These are phyloP conservation scores for Characodon lateralis DNA, from an alignment of 2,797 vertebrate genomes.

Conservation along the genomic window DNA sequence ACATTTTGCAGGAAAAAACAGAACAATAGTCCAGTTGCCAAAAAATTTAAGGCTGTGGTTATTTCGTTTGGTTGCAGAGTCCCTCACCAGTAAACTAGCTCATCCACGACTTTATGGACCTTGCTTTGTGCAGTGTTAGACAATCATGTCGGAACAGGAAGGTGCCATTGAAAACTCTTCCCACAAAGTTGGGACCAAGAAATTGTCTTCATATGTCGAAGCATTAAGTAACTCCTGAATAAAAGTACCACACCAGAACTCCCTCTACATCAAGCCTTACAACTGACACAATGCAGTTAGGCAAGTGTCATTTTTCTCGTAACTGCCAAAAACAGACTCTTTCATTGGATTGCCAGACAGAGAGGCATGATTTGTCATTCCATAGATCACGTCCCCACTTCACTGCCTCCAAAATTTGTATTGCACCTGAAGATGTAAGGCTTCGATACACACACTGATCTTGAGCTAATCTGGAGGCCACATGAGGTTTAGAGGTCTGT, in stretches of 20 bases:
- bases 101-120: no score
- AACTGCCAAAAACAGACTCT: neutral
- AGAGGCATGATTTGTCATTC: neutral
- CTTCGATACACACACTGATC: neutral
- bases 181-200: no score
- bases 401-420: neutral
- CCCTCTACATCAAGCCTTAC: neutral
- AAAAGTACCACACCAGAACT: neutral
- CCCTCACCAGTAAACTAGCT: no score
- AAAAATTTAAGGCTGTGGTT: no score
- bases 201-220: neutral
- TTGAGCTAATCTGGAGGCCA: neutral
- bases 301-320: neutral
- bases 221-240: neutral
- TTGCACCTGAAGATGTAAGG: neutral
- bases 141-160: neutral
- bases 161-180: no score
- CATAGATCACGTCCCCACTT: neutral
- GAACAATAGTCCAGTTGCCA: no score
- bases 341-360: neutral
- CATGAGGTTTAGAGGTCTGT: neutral
- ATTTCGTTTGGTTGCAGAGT: no score
- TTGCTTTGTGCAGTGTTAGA: neutral
- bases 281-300: neutral
- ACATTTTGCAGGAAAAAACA: no score